Conservation (phyloP, 2,113 vertebrate genomes). For the Platysteira castanea region DNA sequence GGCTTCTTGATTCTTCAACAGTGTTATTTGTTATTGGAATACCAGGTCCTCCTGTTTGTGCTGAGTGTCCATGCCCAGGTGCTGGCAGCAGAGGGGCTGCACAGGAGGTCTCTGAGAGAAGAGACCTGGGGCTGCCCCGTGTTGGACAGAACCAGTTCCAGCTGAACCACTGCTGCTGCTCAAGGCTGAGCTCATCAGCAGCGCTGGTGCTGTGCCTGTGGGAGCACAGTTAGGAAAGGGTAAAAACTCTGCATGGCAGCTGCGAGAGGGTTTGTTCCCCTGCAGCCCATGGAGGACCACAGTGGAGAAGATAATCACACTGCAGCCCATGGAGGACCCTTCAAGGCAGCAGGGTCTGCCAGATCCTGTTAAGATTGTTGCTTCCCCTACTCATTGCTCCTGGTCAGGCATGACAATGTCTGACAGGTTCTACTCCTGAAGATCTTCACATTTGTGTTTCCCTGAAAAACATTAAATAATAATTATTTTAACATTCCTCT, state of each 20-base stretch:
- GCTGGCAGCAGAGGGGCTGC: neutral
- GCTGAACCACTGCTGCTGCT: neutral
- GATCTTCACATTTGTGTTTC: neutral
- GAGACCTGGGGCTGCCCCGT: neutral
- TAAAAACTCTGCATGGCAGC: neutral
- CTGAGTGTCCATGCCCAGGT: neutral
- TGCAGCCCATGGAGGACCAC: neutral
- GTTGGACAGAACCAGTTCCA: neutral
- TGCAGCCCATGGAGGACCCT: neutral
- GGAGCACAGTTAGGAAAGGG: neutral
- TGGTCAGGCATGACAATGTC: neutral
- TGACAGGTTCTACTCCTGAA: neutral
- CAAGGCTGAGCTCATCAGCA: neutral
- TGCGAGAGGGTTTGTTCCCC: neutral
- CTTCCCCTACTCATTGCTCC: neutral
- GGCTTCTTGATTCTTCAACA: neutral
- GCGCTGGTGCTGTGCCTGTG: too few relatives aligned
- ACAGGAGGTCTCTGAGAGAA: neutral
- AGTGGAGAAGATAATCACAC: neutral
- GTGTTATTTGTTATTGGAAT: accelerated
- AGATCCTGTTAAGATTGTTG: neutral
- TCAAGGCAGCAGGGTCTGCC: neutral
- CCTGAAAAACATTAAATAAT: neutral
- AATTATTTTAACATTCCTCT: neutral
- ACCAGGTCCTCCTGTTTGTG: neutral